These are phyloP conservation scores for Embiotoca jacksoni DNA, from an alignment of 2,113 vertebrate species.

Conservation along the genomic window DNA sequence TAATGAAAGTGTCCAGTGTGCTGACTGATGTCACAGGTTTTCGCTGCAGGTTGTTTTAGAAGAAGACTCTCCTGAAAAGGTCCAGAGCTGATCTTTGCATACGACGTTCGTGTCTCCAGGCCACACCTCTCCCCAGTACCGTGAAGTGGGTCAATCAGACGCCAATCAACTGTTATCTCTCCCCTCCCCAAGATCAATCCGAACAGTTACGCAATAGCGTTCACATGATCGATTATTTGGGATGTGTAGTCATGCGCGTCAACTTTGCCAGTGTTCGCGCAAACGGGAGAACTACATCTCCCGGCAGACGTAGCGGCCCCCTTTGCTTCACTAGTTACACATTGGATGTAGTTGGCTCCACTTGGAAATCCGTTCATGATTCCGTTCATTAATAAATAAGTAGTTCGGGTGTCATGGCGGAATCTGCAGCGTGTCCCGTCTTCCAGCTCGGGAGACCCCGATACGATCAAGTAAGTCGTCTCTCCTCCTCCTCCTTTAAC, in stretches of 20 bases:
- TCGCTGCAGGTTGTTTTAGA: constrained; percentile 17
- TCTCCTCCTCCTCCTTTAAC: neutral
- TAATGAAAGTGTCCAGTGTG: constrained; percentile 14
- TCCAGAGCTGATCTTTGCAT: neutral
- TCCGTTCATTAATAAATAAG: constrained; percentile 76
- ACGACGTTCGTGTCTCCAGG: constrained; percentile 1
- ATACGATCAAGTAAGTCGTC: constrained; percentile 90
- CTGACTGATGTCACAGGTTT: neutral
- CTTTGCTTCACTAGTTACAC: constrained; percentile 71
- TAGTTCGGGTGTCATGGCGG: constrained; percentile 86
- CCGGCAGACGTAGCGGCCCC: constrained; percentile 72
- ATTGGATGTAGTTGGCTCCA: constrained; percentile 71
- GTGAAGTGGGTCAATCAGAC: constrained; percentile 8
- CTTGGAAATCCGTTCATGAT: constrained; percentile 71
- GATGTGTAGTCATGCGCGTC: constrained; percentile 73
- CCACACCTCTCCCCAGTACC: constrained; percentile 34
- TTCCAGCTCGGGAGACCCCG: constrained; percentile 93
- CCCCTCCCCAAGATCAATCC: constrained; percentile 51
- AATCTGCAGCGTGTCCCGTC: constrained; percentile 84
- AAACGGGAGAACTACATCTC: constrained; percentile 78
- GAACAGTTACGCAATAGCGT: constrained; percentile 66
- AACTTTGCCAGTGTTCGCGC: constrained; percentile 40
- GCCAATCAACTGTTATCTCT: constrained; percentile 42
- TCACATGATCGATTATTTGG: constrained; percentile 70
- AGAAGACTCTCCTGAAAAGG: neutral